Evolutionary conservation across 2,113 vertebrate species (phyloP).

Genomic region (Leucosticte australis): DNA sequence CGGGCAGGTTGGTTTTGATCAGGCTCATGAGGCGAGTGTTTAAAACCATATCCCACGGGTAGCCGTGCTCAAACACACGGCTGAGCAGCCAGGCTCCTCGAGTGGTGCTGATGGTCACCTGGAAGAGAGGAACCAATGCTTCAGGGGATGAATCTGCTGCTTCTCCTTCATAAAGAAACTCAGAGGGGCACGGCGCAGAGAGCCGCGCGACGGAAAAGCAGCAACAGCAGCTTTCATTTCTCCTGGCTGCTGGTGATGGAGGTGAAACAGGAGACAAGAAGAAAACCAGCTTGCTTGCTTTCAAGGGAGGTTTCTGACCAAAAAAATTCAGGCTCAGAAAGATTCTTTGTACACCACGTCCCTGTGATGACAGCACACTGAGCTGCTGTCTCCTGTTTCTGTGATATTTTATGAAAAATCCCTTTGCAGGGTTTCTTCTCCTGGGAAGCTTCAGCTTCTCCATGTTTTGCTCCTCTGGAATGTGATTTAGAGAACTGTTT

Average conservation of each 20-base stretch:
- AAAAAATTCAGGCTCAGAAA: not conserved
- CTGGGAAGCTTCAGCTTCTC: too few relatives aligned
- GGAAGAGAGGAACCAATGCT: not conserved
- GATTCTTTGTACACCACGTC: not conserved
- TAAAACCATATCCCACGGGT: conserved; percentile 81
- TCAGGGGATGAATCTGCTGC: not conserved
- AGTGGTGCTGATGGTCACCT: conserved; percentile 86
- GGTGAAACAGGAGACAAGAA: not conserved
- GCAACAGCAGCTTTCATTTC: not conserved
- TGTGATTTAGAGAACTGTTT: too few relatives aligned
- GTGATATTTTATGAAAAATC: too few relatives aligned
- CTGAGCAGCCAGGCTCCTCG: conserved; percentile 80
- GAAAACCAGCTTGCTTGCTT: not conserved
- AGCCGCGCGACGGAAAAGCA: not conserved
- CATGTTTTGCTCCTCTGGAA: too few relatives aligned
- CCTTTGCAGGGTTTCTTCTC: too few relatives aligned
- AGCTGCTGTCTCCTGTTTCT: not conserved
- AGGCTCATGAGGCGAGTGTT: conserved; percentile 65
- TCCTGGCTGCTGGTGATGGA: not conserved
- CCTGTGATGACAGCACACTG: not conserved
- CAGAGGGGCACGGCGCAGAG: rapidly evolving
- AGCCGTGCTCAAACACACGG: conserved; percentile 72
- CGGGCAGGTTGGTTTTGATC: conserved; percentile 70
- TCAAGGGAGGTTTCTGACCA: not conserved
- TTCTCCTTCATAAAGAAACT: not conserved